Conservation (phyloP, 2,797 vertebrate species). For the Poeciliopsis infans region DNA sequence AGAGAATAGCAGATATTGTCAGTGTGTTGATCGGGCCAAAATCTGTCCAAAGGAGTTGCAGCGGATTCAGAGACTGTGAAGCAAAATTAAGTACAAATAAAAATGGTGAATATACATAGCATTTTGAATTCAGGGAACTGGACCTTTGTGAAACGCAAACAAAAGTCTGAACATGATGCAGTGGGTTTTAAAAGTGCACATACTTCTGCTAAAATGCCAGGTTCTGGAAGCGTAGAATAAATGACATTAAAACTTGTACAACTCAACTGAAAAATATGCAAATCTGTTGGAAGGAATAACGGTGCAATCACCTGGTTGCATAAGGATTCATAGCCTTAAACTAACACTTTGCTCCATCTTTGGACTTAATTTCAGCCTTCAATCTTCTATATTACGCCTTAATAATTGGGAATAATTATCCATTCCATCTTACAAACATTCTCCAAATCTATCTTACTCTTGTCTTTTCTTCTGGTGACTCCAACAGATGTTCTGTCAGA, state of each 20-base stretch:
- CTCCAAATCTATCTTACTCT: not conserved
- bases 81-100: not conserved
- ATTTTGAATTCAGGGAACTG: not conserved
- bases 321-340: not conserved
- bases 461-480: not conserved
- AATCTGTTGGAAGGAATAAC: not conserved
- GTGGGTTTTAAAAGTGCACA: not conserved
- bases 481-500: not conserved
- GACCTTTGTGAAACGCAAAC: not conserved
- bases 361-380: not conserved
- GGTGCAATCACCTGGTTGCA: not conserved
- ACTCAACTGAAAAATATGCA: not conserved
- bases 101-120: not conserved
- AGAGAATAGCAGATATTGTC: conserved; percentile 41
- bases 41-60: conserved; percentile 19
- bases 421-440: not conserved
- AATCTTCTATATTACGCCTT: not conserved
- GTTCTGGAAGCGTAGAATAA: not conserved
- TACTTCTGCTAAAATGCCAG: not conserved
- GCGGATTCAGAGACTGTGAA: conserved; percentile 16
- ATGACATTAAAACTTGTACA: not conserved
- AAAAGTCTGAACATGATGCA: not conserved
- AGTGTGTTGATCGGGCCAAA: conserved; percentile 32
- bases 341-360: not conserved
- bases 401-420: not conserved